A percentile compares a stretch with the other conserved stretches of the same genome.
Conservation (phyloP, 1,140 invertebrate species). For the Ectropis grisescens region DNA sequence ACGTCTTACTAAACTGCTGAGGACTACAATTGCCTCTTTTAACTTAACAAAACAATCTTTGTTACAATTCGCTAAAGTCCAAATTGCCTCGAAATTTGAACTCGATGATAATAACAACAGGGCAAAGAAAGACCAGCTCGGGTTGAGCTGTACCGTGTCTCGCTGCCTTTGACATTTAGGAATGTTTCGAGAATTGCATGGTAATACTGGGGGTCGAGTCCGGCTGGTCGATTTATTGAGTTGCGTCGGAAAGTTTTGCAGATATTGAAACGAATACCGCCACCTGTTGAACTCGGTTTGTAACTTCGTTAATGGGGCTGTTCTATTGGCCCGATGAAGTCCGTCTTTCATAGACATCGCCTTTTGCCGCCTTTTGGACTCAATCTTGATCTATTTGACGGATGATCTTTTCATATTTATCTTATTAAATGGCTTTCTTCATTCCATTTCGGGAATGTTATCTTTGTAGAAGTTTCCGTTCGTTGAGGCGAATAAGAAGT, state of each 20-base stretch:
- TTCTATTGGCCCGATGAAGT: conserved; percentile 46
- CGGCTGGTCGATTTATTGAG: conserved; percentile 55
- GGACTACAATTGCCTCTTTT: conserved; percentile 14
- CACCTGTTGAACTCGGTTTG: conserved; percentile 56
- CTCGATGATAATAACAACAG: conserved; percentile 55
- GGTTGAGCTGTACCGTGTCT: conserved; percentile 20
- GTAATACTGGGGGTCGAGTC: conserved; percentile 22
- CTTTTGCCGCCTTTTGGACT: no score
- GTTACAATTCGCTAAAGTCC: conserved; percentile 19
- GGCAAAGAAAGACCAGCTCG: conserved; percentile 40
- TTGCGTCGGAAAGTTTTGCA: conserved; percentile 59
- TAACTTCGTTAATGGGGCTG: conserved; percentile 56
- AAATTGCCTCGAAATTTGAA: conserved; percentile 26
- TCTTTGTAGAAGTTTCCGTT: no score
- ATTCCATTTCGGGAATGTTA: no score
- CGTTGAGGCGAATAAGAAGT: no score
- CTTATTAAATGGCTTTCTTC: no score
- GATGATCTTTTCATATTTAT: no score
- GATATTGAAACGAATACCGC: conserved; percentile 65
- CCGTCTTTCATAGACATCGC: conserved; percentile 6
- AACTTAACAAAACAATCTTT: conserved; percentile 9
- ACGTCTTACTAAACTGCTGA: conserved; percentile 42
- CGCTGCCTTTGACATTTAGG: conserved; percentile 2
- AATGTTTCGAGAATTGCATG: conserved; percentile 16
- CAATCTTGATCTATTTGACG: no score